A percentile compares a stretch with the other conserved stretches of the same genome.
Evolutionary conservation across 2,113 vertebrate genomes (phyloP).

Genomic region (Eidolon helvum): DNA sequence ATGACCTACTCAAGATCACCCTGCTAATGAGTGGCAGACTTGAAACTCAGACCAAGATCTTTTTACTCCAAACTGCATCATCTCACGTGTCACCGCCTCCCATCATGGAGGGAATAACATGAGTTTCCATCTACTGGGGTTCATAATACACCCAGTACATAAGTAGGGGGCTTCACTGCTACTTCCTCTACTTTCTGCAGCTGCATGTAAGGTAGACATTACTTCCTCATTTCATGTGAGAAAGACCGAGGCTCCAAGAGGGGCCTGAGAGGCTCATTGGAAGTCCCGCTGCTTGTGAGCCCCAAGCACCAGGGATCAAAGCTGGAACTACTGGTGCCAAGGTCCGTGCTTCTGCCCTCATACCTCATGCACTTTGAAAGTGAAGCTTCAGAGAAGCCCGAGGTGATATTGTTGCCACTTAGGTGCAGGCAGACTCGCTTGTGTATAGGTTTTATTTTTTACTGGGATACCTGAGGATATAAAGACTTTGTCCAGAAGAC

Average conservation of each 20-base stretch:
- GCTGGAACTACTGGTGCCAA: too few species aligned
- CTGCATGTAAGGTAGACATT: background rate
- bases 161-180: rapidly evolving
- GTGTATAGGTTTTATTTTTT: background rate
- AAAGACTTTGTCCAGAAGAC: background rate
- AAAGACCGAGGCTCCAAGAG: background rate
- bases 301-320: too few species aligned
- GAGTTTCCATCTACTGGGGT: rapidly evolving
- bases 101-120: background rate
- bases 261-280: background rate
- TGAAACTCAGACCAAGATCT: background rate
- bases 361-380: background rate
- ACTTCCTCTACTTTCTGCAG: background rate
- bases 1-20: background rate
- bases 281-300: background rate
- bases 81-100: background rate
- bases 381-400: background rate
- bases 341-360: too few species aligned
- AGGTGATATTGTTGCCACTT: background rate
- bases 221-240: background rate
- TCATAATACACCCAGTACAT: rapidly evolving
- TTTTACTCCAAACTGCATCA: background rate
- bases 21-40: background rate
- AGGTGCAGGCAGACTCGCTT: rapidly evolving
- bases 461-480: background rate